These are phyloP conservation scores for Crepidodera aurea DNA, from an alignment of 2,888 invertebrate genomes.

Conservation along the genomic window DNA sequence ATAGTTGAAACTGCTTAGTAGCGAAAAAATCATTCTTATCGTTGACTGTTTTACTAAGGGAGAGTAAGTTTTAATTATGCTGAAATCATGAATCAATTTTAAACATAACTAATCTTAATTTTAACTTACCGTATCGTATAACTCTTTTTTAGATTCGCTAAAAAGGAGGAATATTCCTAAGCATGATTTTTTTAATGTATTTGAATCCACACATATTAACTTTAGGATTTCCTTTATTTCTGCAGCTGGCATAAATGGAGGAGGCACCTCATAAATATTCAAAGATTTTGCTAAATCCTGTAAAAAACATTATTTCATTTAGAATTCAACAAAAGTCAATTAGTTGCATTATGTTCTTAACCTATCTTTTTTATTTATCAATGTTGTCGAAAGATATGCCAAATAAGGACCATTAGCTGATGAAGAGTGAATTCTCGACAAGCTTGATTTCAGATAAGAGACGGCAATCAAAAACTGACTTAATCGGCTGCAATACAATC, in stretches of 20 bases:
- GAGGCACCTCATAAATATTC: slow-evolving; percentile 37
- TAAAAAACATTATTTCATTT: slow-evolving; percentile 15
- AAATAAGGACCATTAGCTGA: too few species aligned
- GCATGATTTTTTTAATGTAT: not conserved
- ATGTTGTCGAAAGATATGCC: too few species aligned
- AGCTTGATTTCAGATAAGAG: too few species aligned
- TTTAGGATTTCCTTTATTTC: not conserved
- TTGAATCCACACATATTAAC: not conserved
- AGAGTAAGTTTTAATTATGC: too few species aligned
- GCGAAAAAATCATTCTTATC: too few species aligned
- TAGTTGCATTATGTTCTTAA: too few species aligned
- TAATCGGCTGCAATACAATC: too few species aligned
- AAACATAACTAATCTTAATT: not conserved
- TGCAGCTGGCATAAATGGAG: slow-evolving; percentile 17
- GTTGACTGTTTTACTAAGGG: too few species aligned
- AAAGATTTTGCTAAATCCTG: slow-evolving; percentile 35
- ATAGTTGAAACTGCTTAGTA: too few species aligned
- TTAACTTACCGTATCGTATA: not conserved
- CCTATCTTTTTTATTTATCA: too few species aligned
- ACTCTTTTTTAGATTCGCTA: not conserved
- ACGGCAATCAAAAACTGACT: too few species aligned
- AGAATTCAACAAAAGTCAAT: not conserved
- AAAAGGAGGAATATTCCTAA: not conserved
- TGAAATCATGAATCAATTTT: not conserved
- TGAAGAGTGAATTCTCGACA: too few species aligned